phyloP scores from a whole-genome alignment of 2,888 invertebrate genomes.

The Bimastos eiseni region DNA sequence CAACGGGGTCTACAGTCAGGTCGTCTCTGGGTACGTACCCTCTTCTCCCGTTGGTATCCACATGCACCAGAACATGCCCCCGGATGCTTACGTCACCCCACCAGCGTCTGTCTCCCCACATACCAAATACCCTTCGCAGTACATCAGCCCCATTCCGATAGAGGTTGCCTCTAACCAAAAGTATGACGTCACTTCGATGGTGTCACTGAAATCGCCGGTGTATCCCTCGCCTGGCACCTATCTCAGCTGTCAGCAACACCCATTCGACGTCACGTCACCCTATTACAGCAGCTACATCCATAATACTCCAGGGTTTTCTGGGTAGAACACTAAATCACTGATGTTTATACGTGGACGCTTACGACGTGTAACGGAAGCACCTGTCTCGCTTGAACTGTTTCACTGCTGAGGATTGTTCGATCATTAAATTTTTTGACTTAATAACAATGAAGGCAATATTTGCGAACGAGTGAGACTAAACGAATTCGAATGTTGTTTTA shows the following conservation, averaged over 20 bases:
- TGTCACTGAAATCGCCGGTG: neutral
- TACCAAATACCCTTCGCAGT: conserved; percentile 68
- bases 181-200: conserved; percentile 17
- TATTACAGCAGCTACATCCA: neutral
- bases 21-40: conserved; percentile 50
- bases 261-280: neutral
- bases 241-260: neutral
- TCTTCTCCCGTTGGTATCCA: conserved; percentile 64
- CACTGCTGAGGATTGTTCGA: neutral
- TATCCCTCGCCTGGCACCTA: neutral
- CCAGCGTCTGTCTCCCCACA: conserved; percentile 92
- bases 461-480: neutral
- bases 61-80: conserved; percentile 35
- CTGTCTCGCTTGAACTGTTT: neutral
- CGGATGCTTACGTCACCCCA: conserved; percentile 81
- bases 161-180: neutral
- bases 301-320: neutral
- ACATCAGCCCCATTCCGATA: neutral
- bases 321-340: conserved; percentile 9
- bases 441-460: neutral
- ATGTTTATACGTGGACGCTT: neutral
- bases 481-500: neutral
- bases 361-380: neutral
- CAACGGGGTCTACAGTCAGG: conserved; percentile 31
- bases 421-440: neutral